Evolutionary conservation across 2,113 vertebrate species (phyloP).

Genomic region (Cavia aperea): DNA sequence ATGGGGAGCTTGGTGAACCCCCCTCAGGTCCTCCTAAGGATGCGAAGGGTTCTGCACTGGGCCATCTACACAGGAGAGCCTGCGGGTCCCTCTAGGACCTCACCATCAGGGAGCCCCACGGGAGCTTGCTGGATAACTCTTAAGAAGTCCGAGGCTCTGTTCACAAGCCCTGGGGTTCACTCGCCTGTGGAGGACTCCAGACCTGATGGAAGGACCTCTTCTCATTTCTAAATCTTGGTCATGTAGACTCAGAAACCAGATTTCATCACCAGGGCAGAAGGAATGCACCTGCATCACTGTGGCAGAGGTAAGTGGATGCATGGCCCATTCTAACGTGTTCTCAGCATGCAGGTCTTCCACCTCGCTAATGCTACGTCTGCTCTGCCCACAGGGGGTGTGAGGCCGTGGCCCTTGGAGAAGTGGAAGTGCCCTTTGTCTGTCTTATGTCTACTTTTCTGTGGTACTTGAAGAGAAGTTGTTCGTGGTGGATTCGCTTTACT

Average conservation of each 20-base stretch:
- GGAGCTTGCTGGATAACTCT: not conserved
- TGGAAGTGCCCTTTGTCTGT: constrained; percentile 37
- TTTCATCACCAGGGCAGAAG: not conserved
- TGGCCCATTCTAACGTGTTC: rapidly evolving
- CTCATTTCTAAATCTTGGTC: not conserved
- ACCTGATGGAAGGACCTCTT: not conserved
- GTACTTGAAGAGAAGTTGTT: constrained; percentile 70
- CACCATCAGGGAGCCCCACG: rapidly evolving
- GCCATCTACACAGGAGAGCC: not conserved
- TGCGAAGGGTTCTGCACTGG: rapidly evolving
- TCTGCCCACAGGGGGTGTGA: constrained; percentile 21
- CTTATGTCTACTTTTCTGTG: constrained; percentile 55
- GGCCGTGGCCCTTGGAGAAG: not conserved
- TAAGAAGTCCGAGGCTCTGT: not conserved
- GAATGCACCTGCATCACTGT: rapidly evolving
- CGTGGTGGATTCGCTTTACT: constrained; percentile 71
- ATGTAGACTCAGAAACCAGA: not conserved
- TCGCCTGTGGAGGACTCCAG: not conserved
- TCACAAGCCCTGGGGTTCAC: not conserved
- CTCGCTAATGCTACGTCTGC: not conserved
- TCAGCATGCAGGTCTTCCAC: rapidly evolving
- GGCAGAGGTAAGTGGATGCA: constrained; percentile 29
- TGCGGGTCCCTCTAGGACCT: not conserved
- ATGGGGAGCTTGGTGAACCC: not conserved
- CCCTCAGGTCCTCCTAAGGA: too few species aligned